Conservation (phyloP, 2,113 vertebrate species). For the Eptatretus burgeri region DNA sequence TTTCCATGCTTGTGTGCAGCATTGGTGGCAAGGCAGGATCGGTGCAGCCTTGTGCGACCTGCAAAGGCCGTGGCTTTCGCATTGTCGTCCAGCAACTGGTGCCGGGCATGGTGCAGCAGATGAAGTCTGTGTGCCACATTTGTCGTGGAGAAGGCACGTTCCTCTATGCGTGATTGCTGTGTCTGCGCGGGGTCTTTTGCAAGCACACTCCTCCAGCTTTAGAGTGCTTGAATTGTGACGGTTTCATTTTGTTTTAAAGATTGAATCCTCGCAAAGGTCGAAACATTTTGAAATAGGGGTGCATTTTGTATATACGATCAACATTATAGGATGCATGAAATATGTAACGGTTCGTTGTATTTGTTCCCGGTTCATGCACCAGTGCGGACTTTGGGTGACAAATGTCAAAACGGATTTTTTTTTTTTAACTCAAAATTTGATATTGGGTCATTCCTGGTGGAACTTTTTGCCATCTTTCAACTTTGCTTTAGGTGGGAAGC, state of each 20-base stretch:
- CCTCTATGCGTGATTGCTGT: not conserved
- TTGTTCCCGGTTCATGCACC: too few relatives aligned
- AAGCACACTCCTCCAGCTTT: conserved; percentile 3
- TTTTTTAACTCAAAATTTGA: too few relatives aligned
- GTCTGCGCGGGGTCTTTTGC: not conserved
- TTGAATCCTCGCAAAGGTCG: not conserved
- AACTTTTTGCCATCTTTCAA: too few relatives aligned
- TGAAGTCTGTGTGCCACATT: conserved; percentile 91
- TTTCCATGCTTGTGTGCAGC: conserved; percentile 18
- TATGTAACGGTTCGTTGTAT: too few relatives aligned
- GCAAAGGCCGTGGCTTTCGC: conserved; percentile 63
- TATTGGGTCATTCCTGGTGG: too few relatives aligned
- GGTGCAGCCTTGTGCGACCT: conserved; percentile 70
- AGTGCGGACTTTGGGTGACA: too few relatives aligned
- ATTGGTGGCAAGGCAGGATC: conserved; percentile 86
- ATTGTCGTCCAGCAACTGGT: conserved; percentile 95
- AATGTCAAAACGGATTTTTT: too few relatives aligned
- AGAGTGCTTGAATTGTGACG: not conserved
- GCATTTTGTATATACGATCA: too few relatives aligned
- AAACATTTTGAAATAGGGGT: not conserved
- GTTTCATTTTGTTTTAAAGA: conserved; percentile 10
- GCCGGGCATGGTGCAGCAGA: conserved; percentile 94
- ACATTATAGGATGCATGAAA: too few relatives aligned
- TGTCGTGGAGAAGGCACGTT: conserved; percentile 74
- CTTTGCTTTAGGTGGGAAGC: too few relatives aligned